Conservation (phyloP, 2,888 invertebrate species). For the Plagiodera versicolora region DNA sequence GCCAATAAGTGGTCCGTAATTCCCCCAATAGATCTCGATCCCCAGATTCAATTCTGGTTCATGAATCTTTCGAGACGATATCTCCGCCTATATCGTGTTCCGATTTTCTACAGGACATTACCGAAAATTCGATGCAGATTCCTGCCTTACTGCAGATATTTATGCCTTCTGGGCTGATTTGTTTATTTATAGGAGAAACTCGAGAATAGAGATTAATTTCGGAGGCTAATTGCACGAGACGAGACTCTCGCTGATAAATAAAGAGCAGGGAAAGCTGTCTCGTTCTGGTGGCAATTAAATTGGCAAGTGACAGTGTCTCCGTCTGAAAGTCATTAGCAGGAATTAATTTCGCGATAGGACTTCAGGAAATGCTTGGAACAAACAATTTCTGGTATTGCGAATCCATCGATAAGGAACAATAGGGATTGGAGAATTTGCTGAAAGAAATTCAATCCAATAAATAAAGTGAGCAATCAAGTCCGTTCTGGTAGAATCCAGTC, state of each 20-base stretch:
- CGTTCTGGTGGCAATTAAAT: neutral
- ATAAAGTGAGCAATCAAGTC: no score
- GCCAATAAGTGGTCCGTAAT: constrained; percentile 12
- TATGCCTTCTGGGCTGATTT: constrained; percentile 40
- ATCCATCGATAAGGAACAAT: no score
- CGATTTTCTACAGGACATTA: constrained; percentile 47
- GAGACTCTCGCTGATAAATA: constrained; percentile 5
- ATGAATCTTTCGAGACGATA: constrained; percentile 49
- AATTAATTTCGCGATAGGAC: no score
- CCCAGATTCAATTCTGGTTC: constrained; percentile 42
- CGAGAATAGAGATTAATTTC: constrained; percentile 13
- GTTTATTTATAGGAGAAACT: constrained; percentile 35
- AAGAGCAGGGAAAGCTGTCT: neutral
- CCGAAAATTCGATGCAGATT: constrained; percentile 40
- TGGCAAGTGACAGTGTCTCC: neutral
- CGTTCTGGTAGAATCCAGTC: no score
- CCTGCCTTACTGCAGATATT: constrained; percentile 45
- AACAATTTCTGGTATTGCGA: no score
- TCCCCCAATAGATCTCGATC: constrained; percentile 10
- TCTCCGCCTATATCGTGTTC: constrained; percentile 50
- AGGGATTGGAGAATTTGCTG: no score
- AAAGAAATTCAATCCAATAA: no score
- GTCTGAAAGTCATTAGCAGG: neutral
- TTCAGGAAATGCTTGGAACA: no score
- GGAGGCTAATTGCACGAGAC: constrained; percentile 15